Evolutionary conservation across 2,797 vertebrate genomes (phyloP).

Genomic region (Meriones psammophilus): DNA sequence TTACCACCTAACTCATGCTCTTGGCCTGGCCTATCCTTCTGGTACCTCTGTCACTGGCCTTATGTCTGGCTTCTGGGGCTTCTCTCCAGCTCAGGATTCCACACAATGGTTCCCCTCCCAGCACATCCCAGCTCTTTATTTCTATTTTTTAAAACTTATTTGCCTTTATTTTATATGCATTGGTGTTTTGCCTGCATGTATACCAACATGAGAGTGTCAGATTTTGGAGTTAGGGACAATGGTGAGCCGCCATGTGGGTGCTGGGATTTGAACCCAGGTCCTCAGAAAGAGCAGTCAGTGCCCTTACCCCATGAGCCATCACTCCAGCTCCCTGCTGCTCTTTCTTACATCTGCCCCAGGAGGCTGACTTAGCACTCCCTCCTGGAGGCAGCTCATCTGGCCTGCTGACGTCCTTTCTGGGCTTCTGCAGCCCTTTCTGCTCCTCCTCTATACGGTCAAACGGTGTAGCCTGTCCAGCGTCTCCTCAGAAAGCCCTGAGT

Average conservation of each 20-base stretch:
- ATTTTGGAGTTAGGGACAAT: too few relatives aligned
- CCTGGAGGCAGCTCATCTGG: conserved; percentile 22
- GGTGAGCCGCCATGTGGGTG: too few relatives aligned
- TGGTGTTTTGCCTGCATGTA: too few relatives aligned
- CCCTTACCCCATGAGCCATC: too few relatives aligned
- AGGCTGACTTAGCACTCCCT: not conserved
- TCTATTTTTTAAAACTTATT: too few relatives aligned
- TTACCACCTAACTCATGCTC: rapidly evolving
- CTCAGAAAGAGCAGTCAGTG: too few relatives aligned
- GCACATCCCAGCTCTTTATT: not conserved
- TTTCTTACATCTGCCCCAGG: not conserved
- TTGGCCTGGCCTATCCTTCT: not conserved
- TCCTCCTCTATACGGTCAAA: rapidly evolving
- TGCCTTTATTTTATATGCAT: too few relatives aligned
- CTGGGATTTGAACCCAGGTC: too few relatives aligned
- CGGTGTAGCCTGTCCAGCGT: not conserved
- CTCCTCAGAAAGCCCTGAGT: not conserved
- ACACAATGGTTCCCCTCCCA: not conserved
- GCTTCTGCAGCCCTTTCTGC: not conserved
- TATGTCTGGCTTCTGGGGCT: not conserved
- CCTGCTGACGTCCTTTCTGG: not conserved
- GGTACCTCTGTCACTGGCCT: not conserved
- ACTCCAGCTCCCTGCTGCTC: not conserved
- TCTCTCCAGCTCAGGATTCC: not conserved
- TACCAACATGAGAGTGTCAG: too few relatives aligned